Evolutionary conservation across 2,888 invertebrate genomes (phyloP).

Genomic region (Diadegma fenestrale): DNA sequence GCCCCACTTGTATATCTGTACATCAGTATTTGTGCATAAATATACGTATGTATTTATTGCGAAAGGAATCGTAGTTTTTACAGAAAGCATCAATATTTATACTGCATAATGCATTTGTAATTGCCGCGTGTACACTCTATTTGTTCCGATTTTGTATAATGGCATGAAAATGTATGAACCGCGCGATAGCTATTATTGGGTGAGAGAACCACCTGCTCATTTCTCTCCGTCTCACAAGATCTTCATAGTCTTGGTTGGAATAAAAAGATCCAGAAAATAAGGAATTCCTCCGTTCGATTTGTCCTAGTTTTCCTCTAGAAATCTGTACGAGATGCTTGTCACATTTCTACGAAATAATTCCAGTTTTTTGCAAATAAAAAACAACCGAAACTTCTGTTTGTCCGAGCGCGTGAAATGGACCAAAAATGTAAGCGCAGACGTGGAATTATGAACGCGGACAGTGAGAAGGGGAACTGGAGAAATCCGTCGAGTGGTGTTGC

Average conservation of each 20-base stretch:
- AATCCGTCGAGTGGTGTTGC: conserved; percentile 45
- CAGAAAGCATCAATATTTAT: conserved; percentile 85
- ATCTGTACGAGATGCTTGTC: background rate
- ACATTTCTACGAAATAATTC: background rate
- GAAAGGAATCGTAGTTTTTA: conserved; percentile 80
- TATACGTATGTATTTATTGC: conserved; percentile 20
- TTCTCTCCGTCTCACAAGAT: conserved; percentile 43
- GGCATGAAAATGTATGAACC: conserved; percentile 85
- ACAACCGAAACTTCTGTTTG: conserved; percentile 4
- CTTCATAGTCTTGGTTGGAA: background rate
- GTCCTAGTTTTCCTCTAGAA: background rate
- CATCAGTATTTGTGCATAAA: conserved; percentile 9
- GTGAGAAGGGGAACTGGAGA: conserved; percentile 29
- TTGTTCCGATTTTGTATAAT: conserved; percentile 84
- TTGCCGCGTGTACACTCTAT: conserved; percentile 84
- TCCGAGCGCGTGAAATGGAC: conserved; percentile 34
- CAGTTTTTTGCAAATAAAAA: background rate
- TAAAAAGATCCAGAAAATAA: background rate
- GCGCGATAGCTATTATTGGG: conserved; percentile 83
- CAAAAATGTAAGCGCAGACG: conserved; percentile 7
- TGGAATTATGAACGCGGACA: conserved; percentile 50
- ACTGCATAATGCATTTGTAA: conserved; percentile 84
- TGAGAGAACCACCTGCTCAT: conserved; percentile 65
- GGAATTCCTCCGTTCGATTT: conserved; percentile 17
- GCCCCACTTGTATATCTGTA: background rate